These are phyloP conservation scores for Penaeus vannamei DNA, from an alignment of 1,140 invertebrate genomes.

Conservation along the genomic window DNA sequence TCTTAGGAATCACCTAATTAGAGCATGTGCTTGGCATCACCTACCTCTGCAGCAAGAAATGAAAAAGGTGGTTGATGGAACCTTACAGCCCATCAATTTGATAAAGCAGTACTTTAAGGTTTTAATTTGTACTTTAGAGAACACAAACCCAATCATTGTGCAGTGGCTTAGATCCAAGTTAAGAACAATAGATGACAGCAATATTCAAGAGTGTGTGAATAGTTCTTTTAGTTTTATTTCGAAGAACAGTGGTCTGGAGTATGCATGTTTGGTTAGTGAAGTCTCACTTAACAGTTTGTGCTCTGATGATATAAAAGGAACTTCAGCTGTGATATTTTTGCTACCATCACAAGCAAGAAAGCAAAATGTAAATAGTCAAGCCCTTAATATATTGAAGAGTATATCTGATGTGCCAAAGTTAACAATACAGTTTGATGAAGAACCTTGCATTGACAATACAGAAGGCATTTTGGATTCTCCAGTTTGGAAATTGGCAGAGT, in stretches of 20 bases:
- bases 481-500: slow-evolving; percentile 41
- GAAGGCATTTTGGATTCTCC: too few relatives aligned
- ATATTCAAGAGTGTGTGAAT: neutral
- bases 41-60: slow-evolving; percentile 33
- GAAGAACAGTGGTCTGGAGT: slow-evolving; percentile 41
- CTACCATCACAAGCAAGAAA: neutral
- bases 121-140: slow-evolving; percentile 33
- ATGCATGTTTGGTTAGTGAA: slow-evolving; percentile 38
- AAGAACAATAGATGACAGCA: neutral
- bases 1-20: slow-evolving; percentile 32
- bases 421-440: neutral
- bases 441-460: neutral
- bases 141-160: neutral
- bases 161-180: slow-evolving; percentile 47
- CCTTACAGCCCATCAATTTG: slow-evolving; percentile 24
- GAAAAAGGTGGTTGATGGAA: slow-evolving; percentile 5
- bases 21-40: slow-evolving; percentile 47
- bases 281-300: neutral
- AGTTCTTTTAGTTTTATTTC: slow-evolving; percentile 40
- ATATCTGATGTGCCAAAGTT: neutral
- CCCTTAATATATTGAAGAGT: neutral
- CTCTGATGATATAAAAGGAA: neutral
- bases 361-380: slow-evolving; percentile 12
- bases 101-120: slow-evolving; percentile 59
- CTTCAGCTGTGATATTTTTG: slow-evolving; percentile 49